A percentile compares a stretch with the other conserved stretches of the same genome.
phyloP scores from a whole-genome alignment of 2,113 vertebrate genomes.

The Rhadina sibilatrix region DNA sequence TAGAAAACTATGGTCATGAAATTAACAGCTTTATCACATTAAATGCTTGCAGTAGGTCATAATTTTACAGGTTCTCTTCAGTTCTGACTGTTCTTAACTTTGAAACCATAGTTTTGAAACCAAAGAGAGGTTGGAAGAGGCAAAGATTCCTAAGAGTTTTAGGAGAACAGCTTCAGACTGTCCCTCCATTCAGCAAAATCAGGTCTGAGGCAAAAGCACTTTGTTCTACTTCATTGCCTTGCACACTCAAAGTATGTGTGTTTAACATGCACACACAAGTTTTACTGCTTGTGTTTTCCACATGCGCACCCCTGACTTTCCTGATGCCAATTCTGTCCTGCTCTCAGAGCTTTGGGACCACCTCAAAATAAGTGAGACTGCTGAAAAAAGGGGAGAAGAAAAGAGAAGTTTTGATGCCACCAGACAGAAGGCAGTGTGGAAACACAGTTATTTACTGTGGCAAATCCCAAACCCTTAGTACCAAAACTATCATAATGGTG shows the following conservation, averaged over 20 bases:
- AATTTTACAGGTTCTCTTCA: background rate
- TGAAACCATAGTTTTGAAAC: background rate
- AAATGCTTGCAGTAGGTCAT: background rate
- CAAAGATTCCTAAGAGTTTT: background rate
- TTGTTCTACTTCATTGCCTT: background rate
- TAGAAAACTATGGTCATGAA: background rate
- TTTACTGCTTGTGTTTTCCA: background rate
- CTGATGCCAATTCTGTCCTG: background rate
- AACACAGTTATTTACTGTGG: background rate
- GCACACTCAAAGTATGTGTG: background rate
- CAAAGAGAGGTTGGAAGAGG: fast-evolving
- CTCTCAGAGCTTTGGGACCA: background rate
- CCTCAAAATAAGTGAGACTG: background rate
- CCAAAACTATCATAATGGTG: background rate
- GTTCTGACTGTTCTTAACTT: background rate
- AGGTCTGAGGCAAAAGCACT: background rate
- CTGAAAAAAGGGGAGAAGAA: background rate
- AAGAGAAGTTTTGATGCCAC: background rate
- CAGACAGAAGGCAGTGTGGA: background rate
- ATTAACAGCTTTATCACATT: background rate
- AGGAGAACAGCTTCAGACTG: background rate
- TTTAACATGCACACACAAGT: background rate
- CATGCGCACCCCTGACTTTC: fast-evolving
- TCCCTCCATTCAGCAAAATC: background rate
- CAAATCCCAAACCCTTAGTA: background rate